Conservation (phyloP, 2,888 invertebrate species). For the Papilio gigon region DNA sequence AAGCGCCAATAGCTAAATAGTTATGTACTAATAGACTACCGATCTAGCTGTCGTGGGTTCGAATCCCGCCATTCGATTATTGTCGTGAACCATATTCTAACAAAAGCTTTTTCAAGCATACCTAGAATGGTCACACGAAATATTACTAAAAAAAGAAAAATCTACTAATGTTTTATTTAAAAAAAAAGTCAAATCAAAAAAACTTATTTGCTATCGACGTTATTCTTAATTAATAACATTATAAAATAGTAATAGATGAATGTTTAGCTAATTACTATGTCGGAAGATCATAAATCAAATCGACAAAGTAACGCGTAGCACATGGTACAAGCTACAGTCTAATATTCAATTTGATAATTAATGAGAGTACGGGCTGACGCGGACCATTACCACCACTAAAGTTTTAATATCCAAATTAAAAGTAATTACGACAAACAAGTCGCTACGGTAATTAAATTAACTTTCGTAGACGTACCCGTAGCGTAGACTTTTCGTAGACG, state of each 20-base stretch:
- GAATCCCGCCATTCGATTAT: no score
- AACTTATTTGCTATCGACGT: no score
- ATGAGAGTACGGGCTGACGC: conserved; percentile 35
- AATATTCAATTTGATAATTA: conserved; percentile 41
- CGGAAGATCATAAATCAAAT: conserved; percentile 36
- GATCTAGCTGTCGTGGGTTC: no score
- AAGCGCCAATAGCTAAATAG: no score
- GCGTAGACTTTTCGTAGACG: background rate
- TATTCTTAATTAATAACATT: background rate
- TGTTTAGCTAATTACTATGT: background rate
- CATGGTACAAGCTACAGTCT: conserved; percentile 35
- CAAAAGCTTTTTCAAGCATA: no score
- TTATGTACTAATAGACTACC: no score
- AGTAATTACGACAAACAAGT: conserved; percentile 22
- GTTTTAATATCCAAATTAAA: conserved; percentile 37
- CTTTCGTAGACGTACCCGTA: conserved; percentile 8
- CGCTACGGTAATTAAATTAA: conserved; percentile 11
- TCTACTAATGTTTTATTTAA: no score
- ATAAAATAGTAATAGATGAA: background rate
- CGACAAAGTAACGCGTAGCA: conserved; percentile 31
- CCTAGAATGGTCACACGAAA: no score
- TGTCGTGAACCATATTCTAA: no score
- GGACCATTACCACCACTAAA: conserved; percentile 27
- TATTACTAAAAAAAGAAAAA: no score
- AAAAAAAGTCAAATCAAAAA: no score